Evolutionary conservation across 2,888 invertebrate species (phyloP).

Genomic region (Cinara cedri): DNA sequence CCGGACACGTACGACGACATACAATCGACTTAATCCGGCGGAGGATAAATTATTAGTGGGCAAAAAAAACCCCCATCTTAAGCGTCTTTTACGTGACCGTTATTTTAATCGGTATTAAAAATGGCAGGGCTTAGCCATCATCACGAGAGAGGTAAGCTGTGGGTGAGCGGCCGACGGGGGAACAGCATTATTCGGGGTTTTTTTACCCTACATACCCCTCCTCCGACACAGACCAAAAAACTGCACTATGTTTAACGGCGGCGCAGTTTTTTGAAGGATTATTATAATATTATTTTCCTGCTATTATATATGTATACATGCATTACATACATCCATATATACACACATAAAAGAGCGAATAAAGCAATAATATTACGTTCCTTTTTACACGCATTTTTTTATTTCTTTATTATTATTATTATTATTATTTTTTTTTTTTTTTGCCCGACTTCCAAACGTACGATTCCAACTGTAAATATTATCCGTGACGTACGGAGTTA

Average conservation of each 20-base stretch:
- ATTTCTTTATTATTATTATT: too few relatives aligned
- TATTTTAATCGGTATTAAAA: conserved; percentile 56
- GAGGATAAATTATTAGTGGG: conserved; percentile 46
- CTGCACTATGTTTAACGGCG: not conserved
- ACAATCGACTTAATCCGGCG: conserved; percentile 48
- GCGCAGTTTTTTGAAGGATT: not conserved
- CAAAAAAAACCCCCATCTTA: conserved; percentile 33
- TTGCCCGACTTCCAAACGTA: too few relatives aligned
- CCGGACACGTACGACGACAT: conserved; percentile 37
- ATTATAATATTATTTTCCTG: conserved; percentile 17
- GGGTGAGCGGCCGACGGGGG: not conserved
- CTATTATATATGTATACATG: too few relatives aligned
- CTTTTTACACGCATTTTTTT: too few relatives aligned
- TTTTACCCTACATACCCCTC: not conserved
- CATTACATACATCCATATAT: too few relatives aligned
- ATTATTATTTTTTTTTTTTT: too few relatives aligned
- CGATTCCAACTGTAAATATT: too few relatives aligned
- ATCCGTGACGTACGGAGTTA: too few relatives aligned
- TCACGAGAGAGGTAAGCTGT: not conserved
- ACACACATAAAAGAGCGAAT: too few relatives aligned
- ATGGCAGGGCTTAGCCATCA: conserved; percentile 31
- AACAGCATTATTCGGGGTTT: not conserved
- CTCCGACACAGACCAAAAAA: not conserved
- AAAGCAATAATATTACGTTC: too few relatives aligned
- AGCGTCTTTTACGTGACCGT: conserved; percentile 54